Conservation (phyloP, 2,113 vertebrate genomes). For the Cranoglanis bouderius region DNA sequence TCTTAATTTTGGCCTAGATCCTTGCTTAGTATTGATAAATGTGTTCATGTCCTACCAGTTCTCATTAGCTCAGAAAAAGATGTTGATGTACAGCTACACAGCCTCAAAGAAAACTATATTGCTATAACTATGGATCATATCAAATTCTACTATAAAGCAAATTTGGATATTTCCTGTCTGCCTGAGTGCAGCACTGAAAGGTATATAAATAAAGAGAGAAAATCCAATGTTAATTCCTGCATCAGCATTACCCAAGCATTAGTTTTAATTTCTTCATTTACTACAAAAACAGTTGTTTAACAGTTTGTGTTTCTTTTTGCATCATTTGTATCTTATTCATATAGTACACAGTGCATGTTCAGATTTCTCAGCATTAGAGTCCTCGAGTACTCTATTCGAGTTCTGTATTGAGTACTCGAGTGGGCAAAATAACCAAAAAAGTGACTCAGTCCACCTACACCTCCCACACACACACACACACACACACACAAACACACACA, state of each 20-base stretch:
- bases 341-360: background rate
- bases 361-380: background rate
- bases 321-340: background rate
- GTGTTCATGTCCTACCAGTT: background rate
- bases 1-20: background rate
- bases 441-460: constrained; percentile 1
- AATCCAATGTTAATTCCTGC: background rate
- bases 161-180: background rate
- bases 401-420: background rate
- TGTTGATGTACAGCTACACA: background rate
- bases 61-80: background rate
- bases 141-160: background rate
- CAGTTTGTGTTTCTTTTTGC: background rate
- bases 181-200: background rate
- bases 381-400: background rate
- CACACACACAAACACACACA: background rate
- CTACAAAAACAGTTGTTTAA: background rate
- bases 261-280: background rate
- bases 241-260: background rate
- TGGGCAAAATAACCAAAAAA: constrained; percentile 26
- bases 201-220: background rate
- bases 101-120: background rate
- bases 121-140: background rate
- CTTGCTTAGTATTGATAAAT: background rate
- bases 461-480: background rate